A percentile compares a stretch with the other conserved stretches of the same genome.
Evolutionary conservation across 2,113 vertebrate genomes (phyloP).

Genomic region (Grallaria varia): DNA sequence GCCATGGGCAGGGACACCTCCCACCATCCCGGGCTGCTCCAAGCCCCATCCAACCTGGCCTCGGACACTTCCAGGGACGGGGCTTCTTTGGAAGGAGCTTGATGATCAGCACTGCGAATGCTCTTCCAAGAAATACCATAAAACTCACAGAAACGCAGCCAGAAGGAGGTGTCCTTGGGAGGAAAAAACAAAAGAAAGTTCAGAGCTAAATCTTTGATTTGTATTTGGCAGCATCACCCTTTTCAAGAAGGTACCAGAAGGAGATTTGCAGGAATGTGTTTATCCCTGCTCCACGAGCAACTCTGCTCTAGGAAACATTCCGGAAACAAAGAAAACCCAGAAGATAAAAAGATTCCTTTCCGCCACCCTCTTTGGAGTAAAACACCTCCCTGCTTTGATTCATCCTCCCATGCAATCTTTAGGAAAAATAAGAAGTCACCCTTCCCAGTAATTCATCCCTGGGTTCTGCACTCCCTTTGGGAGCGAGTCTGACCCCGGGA

Average conservation of each 20-base stretch:
- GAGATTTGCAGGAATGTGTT: not conserved
- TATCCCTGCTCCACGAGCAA: not conserved
- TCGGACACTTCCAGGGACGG: not conserved
- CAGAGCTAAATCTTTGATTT: not conserved
- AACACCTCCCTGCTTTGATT: not conserved
- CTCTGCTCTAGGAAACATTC: not conserved
- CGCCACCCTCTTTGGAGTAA: not conserved
- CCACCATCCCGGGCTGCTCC: not conserved
- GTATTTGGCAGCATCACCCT: not conserved
- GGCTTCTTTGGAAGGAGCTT: not conserved
- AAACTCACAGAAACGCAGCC: not conserved
- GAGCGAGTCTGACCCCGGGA: not conserved
- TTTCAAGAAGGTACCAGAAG: not conserved
- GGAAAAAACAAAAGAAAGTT: not conserved
- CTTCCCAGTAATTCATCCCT: accelerated
- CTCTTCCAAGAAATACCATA: not conserved
- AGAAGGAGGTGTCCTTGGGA: not conserved
- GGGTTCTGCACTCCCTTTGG: accelerated
- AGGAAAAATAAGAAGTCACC: accelerated
- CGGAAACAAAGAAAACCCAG: not conserved
- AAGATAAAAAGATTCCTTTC: not conserved
- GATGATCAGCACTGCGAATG: not conserved
- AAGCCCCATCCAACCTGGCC: not conserved
- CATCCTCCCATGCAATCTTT: not conserved
- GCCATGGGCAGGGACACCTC: not conserved